Percentiles rank a stretch among this genome's conserved stretches.
phyloP scores from a whole-genome alignment of 2,888 invertebrate genomes.

The Conomelus anceps region DNA sequence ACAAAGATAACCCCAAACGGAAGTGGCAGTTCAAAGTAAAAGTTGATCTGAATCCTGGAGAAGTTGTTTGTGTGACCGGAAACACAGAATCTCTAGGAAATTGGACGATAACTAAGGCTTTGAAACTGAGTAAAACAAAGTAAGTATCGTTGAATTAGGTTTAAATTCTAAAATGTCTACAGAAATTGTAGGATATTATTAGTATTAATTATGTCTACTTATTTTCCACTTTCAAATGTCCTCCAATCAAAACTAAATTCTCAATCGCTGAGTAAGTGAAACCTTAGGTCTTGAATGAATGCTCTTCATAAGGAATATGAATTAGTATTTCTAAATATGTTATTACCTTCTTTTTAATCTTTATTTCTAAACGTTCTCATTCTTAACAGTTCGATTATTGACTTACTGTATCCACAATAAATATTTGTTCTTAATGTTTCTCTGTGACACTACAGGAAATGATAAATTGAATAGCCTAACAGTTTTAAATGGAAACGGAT shows the following conservation, averaged over 20 bases:
- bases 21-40: slow-evolving; percentile 47
- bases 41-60: slow-evolving; percentile 50
- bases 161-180: not conserved
- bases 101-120: slow-evolving; percentile 58
- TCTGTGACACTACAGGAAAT: too few relatives aligned
- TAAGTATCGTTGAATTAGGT: not conserved
- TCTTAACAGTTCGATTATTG: too few relatives aligned
- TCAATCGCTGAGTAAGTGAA: too few relatives aligned
- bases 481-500: too few relatives aligned
- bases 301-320: too few relatives aligned
- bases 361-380: too few relatives aligned
- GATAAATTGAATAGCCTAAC: too few relatives aligned
- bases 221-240: not conserved
- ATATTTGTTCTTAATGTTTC: too few relatives aligned
- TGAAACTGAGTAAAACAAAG: slow-evolving; percentile 45
- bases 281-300: too few relatives aligned
- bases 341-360: too few relatives aligned
- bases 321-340: too few relatives aligned
- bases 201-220: not conserved
- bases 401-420: too few relatives aligned
- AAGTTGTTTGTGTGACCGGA: slow-evolving; percentile 64
- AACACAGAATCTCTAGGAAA: slow-evolving; percentile 59
- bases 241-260: not conserved
- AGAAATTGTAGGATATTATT: not conserved
- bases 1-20: slow-evolving; percentile 16